Percentiles rank a stretch among this genome's conserved stretches.
Conservation (phyloP, 2,888 invertebrate species). For the Pediacus dermestoides region DNA sequence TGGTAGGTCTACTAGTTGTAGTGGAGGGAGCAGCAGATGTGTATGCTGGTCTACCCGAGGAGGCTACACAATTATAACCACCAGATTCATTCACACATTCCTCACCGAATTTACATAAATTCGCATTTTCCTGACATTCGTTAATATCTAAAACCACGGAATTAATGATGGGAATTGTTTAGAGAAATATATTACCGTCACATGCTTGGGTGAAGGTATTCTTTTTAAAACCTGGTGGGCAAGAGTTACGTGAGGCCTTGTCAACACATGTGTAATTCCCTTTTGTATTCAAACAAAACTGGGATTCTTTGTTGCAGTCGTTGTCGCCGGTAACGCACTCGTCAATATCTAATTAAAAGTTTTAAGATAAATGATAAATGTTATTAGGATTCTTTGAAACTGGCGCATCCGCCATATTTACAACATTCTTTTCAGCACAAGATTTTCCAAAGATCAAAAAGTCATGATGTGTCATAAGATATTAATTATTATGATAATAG, state of each 20-base stretch:
- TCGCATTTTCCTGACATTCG: constrained; percentile 65
- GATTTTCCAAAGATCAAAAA: too few relatives aligned
- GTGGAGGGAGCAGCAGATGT: constrained; percentile 8
- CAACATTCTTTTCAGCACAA: too few relatives aligned
- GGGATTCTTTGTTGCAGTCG: constrained; percentile 63
- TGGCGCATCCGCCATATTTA: too few relatives aligned
- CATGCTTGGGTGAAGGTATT: constrained; percentile 55
- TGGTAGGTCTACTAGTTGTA: constrained; percentile 15
- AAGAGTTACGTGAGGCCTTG: constrained; percentile 58
- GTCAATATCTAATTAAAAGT: constrained; percentile 60
- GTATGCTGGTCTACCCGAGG: constrained; percentile 3
- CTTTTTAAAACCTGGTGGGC: constrained; percentile 63
- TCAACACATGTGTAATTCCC: constrained; percentile 69
- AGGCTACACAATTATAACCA: constrained; percentile 59
- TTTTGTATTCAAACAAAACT: constrained; percentile 68
- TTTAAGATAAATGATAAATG: too few relatives aligned
- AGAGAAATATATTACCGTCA: too few relatives aligned
- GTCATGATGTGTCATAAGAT: too few relatives aligned
- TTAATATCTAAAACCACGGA: constrained; percentile 67
- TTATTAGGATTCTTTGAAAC: too few relatives aligned
- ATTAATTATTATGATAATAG: too few relatives aligned
- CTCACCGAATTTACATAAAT: constrained; percentile 58
- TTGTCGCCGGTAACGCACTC: constrained; percentile 65
- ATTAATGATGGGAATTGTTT: too few relatives aligned
- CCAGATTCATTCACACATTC: constrained; percentile 67